Conservation (phyloP, 2,888 invertebrate species). For the Amblyteles armatorius region DNA sequence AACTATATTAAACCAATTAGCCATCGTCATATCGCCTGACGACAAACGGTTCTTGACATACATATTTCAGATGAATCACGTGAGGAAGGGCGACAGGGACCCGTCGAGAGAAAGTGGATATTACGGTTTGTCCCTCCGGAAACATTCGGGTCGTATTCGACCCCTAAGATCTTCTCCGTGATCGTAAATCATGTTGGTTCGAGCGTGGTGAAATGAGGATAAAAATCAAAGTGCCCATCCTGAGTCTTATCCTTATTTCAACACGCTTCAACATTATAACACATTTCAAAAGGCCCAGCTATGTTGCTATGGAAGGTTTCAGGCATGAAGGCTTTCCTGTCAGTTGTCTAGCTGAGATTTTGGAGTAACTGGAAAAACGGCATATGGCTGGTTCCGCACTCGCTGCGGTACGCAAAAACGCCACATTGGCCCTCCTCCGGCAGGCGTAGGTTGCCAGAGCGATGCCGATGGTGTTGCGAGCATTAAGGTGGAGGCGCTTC, state of each 20-base stretch:
- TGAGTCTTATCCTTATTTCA: neutral
- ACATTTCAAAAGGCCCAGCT: neutral
- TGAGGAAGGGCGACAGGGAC: slow-evolving; percentile 12
- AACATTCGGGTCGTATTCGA: neutral
- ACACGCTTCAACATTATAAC: neutral
- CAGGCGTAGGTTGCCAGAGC: neutral
- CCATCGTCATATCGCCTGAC: slow-evolving; percentile 27
- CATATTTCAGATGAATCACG: slow-evolving; percentile 28
- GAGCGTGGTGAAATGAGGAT: neutral
- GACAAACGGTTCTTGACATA: slow-evolving; percentile 33
- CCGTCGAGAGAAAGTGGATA: neutral
- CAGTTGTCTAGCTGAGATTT: neutral
- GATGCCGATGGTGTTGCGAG: too few relatives aligned
- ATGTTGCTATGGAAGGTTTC: neutral
- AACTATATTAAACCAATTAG: slow-evolving; percentile 60
- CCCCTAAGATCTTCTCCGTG: neutral
- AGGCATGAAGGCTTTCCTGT: neutral
- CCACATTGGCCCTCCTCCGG: neutral
- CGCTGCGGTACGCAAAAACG: neutral
- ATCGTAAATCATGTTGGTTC: neutral
- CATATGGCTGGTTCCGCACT: neutral
- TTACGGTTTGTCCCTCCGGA: neutral
- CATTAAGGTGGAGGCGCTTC: too few relatives aligned
- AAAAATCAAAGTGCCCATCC: neutral
- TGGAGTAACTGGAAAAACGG: neutral